Evolutionary conservation across 2,888 invertebrate species (phyloP), one percentile per base, ranked within the genome.

Genomic region (Heliconius erato): DNA sequence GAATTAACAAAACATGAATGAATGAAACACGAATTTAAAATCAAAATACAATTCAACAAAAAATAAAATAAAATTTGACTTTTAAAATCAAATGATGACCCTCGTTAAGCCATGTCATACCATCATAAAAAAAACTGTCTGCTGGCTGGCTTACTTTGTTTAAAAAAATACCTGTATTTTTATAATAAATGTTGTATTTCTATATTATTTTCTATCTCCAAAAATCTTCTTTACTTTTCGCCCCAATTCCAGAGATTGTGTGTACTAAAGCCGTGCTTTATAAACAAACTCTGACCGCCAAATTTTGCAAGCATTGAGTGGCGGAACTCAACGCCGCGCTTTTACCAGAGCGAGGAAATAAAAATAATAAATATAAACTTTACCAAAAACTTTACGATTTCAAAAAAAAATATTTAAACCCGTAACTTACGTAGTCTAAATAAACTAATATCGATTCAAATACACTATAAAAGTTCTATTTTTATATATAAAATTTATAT

Each of bases 91-190:
- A 44, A 16, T 72, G n/a, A 72, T 26, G n/a, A 26, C 71, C n/a
- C n/a, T 72, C 71, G 44, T 44, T 44, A 72, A 72, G 44, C 71
- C n/a, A 44, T 72, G 71, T 72, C 44, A 44, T 44, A 72, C 40
- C n/a, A 44, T 26, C 14, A 72, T 26, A 19, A 23, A 69, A n/a
- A 65, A 67, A 9, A 19, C 9, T 32, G 19, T 23, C 3, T 11
- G 32, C 19, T 44, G n/a, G 54, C 23, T 12, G 40, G 14, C 71
- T 26, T n/a, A 72, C 40, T 40, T 67, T 67, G 67, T 28, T 26
- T 65, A 1, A 28, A 32, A 67, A 67, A 28, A 28, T 16, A 7
- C 7, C 7, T 67, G 16, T 28, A 1, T 32, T 67, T 67, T 26
- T 12, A 28, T 67, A 26, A 67, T 28, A 2, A n/a, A 23, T 7